These are phyloP conservation scores for Aldabrachelys gigantea DNA, from an alignment of 2,113 vertebrate species.

Conservation along the genomic window DNA sequence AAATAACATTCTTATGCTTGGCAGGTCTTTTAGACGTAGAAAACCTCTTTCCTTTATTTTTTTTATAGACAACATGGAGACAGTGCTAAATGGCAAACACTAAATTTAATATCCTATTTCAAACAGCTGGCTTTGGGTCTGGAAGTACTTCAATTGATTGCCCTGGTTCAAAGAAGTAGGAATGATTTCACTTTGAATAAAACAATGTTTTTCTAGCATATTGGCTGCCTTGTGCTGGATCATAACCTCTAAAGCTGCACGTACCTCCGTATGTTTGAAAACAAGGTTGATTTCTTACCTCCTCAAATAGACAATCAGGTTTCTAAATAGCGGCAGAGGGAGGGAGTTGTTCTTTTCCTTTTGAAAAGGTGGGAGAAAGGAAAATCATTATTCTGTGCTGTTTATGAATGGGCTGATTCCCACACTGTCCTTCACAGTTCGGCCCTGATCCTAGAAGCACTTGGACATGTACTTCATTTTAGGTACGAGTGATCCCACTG, in stretches of 20 bases:
- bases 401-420: not conserved
- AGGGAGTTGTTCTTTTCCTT: not conserved
- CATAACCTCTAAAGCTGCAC: not conserved
- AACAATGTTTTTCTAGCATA: constrained; percentile 27
- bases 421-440: not conserved
- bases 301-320: not conserved
- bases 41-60: not conserved
- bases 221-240: constrained; percentile 34
- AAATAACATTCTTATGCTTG: constrained; percentile 34
- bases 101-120: constrained; percentile 54
- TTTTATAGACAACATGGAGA: constrained; percentile 23
- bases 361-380: not conserved
- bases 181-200: constrained; percentile 43
- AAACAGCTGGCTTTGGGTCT: constrained; percentile 47
- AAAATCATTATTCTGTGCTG: accelerated
- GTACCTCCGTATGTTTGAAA: not conserved
- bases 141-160: constrained; percentile 59
- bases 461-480: not conserved
- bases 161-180: constrained; percentile 9
- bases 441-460: not conserved
- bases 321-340: not conserved
- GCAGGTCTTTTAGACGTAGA: constrained; percentile 32
- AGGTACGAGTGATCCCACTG: not conserved
- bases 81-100: constrained; percentile 19
- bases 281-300: not conserved